Percentiles rank a stretch among this genome's conserved stretches.
Evolutionary conservation across 2,888 invertebrate genomes (phyloP).

Genomic region (Zonitis immaculata): DNA sequence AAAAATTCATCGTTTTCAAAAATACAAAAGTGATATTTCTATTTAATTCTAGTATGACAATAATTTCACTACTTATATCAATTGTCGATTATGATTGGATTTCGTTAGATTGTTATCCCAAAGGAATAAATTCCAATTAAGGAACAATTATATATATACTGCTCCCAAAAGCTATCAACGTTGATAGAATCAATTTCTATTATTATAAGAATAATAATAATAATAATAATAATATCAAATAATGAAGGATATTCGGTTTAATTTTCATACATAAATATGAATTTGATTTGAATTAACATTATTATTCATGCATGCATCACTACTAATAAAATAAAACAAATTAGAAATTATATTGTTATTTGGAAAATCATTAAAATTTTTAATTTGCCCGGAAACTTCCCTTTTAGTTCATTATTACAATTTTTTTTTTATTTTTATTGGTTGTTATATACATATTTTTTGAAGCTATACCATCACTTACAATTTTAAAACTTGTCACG

Average conservation of each 20-base stretch:
- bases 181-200: not conserved
- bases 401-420: not conserved
- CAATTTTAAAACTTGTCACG: slow-evolving; percentile 29
- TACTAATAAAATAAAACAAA: no score
- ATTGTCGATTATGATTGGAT: not conserved
- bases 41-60: no score
- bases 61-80: no score
- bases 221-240: not conserved
- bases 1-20: no score
- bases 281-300: not conserved
- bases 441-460: slow-evolving; percentile 9
- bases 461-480: slow-evolving; percentile 4
- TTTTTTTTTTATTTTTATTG: not conserved
- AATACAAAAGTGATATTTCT: no score
- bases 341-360: no score
- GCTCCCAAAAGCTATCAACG: not conserved
- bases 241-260: not conserved
- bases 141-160: not conserved
- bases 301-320: not conserved
- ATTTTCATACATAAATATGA: not conserved
- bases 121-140: not conserved
- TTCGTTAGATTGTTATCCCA: not conserved
- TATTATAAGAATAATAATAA: not conserved
- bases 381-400: not conserved
- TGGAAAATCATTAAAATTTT: not conserved